A percentile compares a stretch with the other conserved stretches of the same genome.
These are phyloP conservation scores for Coreoperca whiteheadi DNA, from an alignment of 2,113 vertebrate species.

Conservation along the genomic window DNA sequence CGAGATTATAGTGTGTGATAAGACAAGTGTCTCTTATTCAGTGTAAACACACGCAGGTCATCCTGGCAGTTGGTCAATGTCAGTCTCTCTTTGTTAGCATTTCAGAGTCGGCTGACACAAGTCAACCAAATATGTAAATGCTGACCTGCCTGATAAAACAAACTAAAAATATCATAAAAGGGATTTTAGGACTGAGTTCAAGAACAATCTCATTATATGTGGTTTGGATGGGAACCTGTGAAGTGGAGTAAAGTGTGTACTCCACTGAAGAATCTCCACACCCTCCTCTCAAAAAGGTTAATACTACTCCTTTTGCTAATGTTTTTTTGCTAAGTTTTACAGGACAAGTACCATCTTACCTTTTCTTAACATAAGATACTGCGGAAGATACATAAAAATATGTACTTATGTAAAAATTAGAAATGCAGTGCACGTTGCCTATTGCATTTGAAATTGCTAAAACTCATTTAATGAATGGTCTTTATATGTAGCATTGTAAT, in stretches of 20 bases:
- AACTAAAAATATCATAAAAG: background rate
- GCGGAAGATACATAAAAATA: background rate
- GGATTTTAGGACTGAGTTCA: background rate
- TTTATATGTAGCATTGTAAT: background rate
- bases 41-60: background rate
- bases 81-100: background rate
- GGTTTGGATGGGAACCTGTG: constrained; percentile 7
- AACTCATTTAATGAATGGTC: background rate
- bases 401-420: background rate
- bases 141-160: background rate
- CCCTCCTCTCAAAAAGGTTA: background rate
- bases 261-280: constrained; percentile 17
- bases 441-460: background rate
- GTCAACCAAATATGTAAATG: constrained; percentile 18
- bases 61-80: background rate
- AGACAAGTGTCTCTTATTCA: constrained; percentile 2
- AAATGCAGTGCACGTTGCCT: background rate
- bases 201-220: constrained; percentile 9
- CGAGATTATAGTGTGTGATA: background rate
- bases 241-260: constrained; percentile 16
- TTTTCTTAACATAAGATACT: background rate
- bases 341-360: background rate
- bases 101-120: background rate
- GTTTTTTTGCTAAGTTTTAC: background rate
- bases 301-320: background rate